A percentile compares a stretch with the other conserved stretches of the same genome.
Evolutionary conservation across 1,140 invertebrate genomes (phyloP).

Genomic region (Drusus annulatus): DNA sequence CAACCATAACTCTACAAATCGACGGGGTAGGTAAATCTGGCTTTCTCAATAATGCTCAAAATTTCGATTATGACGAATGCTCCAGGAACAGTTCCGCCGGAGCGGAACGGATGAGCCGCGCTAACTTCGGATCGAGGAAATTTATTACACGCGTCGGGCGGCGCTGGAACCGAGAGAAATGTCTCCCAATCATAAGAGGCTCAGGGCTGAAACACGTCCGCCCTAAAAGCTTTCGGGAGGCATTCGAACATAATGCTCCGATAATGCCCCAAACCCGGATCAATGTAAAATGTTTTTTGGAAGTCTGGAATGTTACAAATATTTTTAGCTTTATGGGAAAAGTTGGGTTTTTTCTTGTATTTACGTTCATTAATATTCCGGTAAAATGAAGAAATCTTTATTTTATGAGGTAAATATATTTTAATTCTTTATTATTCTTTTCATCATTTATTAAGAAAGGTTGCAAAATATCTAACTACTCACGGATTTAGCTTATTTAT

Average conservation of each 20-base stretch:
- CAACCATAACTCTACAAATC: neutral
- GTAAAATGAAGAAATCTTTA: too few relatives aligned
- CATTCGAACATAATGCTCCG: neutral
- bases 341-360: neutral
- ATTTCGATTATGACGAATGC: neutral
- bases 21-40: too few relatives aligned
- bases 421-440: too few relatives aligned
- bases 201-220: constrained; percentile 10
- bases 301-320: too few relatives aligned
- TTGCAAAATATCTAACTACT: too few relatives aligned
- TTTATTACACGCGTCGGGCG: constrained; percentile 34
- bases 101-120: constrained; percentile 17
- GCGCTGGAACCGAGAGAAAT: constrained; percentile 9
- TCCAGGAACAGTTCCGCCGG: neutral
- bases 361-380: too few relatives aligned
- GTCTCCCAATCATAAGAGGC: constrained; percentile 45
- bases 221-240: constrained; percentile 44
- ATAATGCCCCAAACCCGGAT: neutral
- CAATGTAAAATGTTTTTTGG: too few relatives aligned
- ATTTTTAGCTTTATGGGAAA: too few relatives aligned
- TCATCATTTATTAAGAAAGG: too few relatives aligned
- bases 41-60: neutral
- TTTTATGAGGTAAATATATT: too few relatives aligned
- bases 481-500: too few relatives aligned
- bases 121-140: constrained; percentile 36